These are phyloP conservation scores for Rhyacichthys aspro DNA, from an alignment of 2,797 vertebrate species.

Conservation along the genomic window DNA sequence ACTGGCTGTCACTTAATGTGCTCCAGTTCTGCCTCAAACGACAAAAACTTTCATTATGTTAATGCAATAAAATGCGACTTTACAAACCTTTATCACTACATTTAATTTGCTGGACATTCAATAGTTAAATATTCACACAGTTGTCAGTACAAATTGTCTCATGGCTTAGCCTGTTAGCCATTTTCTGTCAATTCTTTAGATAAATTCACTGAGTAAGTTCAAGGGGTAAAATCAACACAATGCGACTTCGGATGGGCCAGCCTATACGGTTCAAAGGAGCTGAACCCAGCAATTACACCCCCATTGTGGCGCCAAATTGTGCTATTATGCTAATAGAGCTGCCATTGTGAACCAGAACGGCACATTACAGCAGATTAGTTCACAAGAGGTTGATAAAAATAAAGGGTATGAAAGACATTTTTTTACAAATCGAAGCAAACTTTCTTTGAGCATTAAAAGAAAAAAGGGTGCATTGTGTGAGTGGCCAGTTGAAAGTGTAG, in stretches of 20 bases:
- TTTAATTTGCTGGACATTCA: too few species aligned
- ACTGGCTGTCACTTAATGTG: neutral
- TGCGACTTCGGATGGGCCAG: neutral
- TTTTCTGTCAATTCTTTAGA: neutral
- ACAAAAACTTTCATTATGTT: conserved; percentile 8
- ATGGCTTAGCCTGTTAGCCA: neutral
- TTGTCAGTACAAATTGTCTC: neutral
- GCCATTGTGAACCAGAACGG: neutral
- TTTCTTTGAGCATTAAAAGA: neutral
- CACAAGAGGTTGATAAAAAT: neutral
- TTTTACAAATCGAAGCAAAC: neutral
- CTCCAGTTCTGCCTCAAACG: conserved; percentile 4
- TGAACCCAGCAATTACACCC: neutral
- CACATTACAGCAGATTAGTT: neutral
- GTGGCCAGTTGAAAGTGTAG: too few species aligned
- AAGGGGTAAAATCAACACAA: neutral
- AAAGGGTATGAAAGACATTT: neutral
- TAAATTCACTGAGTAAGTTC: neutral
- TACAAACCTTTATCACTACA: too few species aligned
- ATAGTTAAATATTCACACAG: too few species aligned
- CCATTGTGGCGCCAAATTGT: conserved; percentile 2
- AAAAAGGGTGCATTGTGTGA: neutral
- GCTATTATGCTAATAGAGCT: conserved; percentile 1
- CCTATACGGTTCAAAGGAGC: conserved; percentile 6
- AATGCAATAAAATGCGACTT: too few species aligned